A percentile compares a stretch with the other conserved stretches of the same genome.
Evolutionary conservation across 2,888 invertebrate species (phyloP).

Genomic region (Orchesellides sinensis): DNA sequence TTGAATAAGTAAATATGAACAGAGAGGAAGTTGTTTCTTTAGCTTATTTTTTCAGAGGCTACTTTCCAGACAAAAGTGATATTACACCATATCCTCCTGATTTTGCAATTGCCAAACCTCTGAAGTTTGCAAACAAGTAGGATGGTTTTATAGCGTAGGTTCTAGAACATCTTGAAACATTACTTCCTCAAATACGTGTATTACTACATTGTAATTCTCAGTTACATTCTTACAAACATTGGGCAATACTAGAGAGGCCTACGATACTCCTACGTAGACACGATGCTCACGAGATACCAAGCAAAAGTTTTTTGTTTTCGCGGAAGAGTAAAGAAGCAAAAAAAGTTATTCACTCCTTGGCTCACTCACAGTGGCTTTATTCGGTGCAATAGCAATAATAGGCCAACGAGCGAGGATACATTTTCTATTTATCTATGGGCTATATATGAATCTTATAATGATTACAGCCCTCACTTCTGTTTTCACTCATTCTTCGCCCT

Average conservation of each 20-base stretch:
- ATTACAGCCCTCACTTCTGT: constrained; percentile 41
- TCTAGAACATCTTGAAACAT: constrained; percentile 11
- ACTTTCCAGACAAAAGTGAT: constrained; percentile 7
- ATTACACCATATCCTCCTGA: constrained; percentile 13
- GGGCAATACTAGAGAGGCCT: not conserved
- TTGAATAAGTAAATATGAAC: constrained; percentile 31
- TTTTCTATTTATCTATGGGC: constrained; percentile 8
- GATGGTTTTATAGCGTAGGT: not conserved
- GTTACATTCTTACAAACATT: not conserved
- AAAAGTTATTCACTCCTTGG: constrained; percentile 55
- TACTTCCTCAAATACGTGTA: constrained; percentile 25
- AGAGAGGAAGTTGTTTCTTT: constrained; percentile 2
- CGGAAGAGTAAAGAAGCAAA: constrained; percentile 20
- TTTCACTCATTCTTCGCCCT: constrained; percentile 35
- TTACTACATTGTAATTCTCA: not conserved
- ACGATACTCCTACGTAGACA: not conserved
- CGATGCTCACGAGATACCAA: constrained; percentile 12
- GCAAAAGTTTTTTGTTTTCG: constrained; percentile 32
- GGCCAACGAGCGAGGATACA: constrained; percentile 16
- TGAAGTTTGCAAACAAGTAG: constrained; percentile 35
- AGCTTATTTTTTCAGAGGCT: constrained; percentile 30
- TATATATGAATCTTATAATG: not conserved
- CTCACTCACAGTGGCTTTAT: constrained; percentile 37
- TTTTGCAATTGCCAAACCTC: constrained; percentile 46
- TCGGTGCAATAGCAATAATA: constrained; percentile 36